A percentile compares a stretch with the other conserved stretches of the same genome.
These are phyloP conservation scores for Atta texana DNA, from an alignment of 1,140 invertebrate genomes.

Conservation along the genomic window DNA sequence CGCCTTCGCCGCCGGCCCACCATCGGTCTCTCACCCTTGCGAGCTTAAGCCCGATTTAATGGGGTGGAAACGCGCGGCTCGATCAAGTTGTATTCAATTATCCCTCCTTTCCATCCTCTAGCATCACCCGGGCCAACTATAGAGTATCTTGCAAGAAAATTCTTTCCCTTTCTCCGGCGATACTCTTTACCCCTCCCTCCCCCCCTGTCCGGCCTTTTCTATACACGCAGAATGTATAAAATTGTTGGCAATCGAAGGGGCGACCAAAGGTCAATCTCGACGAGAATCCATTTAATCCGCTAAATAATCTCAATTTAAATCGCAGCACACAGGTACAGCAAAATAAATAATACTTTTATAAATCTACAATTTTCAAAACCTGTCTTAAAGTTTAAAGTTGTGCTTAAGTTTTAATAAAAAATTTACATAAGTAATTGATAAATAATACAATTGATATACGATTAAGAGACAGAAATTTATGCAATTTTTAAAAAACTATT, in stretches of 20 bases:
- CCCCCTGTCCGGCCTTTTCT: neutral
- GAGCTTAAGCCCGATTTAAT: constrained; percentile 86
- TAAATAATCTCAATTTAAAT: neutral
- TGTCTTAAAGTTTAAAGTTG: neutral
- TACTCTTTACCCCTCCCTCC: neutral
- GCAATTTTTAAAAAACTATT: neutral
- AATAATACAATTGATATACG: neutral
- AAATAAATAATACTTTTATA: neutral
- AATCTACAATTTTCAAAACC: neutral
- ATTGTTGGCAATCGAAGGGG: neutral
- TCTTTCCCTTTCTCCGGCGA: constrained; percentile 43
- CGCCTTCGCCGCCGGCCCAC: constrained; percentile 24
- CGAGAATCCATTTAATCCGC: constrained; percentile 29
- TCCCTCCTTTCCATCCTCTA: constrained; percentile 79
- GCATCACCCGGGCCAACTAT: constrained; percentile 70
- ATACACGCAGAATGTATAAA: constrained; percentile 31
- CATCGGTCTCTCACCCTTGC: constrained; percentile 62
- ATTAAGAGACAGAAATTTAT: neutral
- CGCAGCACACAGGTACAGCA: neutral
- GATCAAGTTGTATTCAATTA: constrained; percentile 87
- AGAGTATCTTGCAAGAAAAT: constrained; percentile 74
- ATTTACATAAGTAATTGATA: neutral
- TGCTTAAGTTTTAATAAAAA: too few relatives aligned
- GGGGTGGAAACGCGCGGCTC: constrained; percentile 86
- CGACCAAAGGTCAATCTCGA: constrained; percentile 33